Evolutionary conservation across 2,797 vertebrate species (phyloP), one percentile per base, ranked within the genome.

Genomic region (Onychomys arenicola): DNA sequence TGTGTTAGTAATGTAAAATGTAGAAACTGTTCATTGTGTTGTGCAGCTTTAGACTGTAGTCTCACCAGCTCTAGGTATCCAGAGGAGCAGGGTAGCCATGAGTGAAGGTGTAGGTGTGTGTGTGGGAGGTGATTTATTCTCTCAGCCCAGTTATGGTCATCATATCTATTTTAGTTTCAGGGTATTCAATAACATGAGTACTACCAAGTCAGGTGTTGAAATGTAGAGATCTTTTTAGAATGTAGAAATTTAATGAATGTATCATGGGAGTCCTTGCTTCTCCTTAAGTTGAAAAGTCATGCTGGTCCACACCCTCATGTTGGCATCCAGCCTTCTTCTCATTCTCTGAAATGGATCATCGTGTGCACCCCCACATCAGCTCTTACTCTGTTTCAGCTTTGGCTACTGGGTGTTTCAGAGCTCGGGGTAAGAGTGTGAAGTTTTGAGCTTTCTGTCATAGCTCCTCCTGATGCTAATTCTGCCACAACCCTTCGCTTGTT

Each of bases 1-100:
- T 49, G 17, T 52, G 55, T 78, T 65, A 61, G 49, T 85, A 32
- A 76, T 90, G 40, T 37, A 83, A 93, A 90, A 6, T 78, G 23
- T 63, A 88, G 57, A 63, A 40, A 43, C 76, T 65, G 0, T 67
- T 93, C 23, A 4, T 6, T 46, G 23, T 78, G 16, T 57, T 65
- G 5, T 9, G 25, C 13, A 34, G 17, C n/a, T 21, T 88, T 19
- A 32, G 19, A 29, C 19, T 49, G 12, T 12, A 27, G 75, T 27
- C 27, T 46, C 1, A 32, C 25, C 27, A 63, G 25, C 57, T 43
- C 81, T 8, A 63, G 81, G 37, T 46, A 12, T 63, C 59, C 40
- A 43, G 59, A 12, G 55, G 46, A 37, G 13, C 32, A 52, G 43
- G 21, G 13, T 49, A 10, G 4, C 32, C 2, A 10, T 4, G 77